These are phyloP conservation scores for Phengaris arion DNA, from an alignment of 2,888 invertebrate species.

Conservation along the genomic window DNA sequence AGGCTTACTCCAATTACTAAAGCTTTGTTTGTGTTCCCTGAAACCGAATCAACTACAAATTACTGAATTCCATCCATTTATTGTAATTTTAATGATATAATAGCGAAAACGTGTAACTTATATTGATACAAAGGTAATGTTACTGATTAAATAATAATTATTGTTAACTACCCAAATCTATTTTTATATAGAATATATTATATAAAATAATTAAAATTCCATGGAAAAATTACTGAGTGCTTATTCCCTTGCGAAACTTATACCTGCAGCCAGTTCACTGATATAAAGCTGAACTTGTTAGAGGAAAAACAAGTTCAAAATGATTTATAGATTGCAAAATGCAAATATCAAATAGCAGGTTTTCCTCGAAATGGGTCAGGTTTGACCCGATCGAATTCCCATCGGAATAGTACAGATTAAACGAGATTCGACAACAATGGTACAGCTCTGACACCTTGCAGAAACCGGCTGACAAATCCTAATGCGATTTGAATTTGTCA, in stretches of 20 bases:
- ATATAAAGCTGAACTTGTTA: neutral
- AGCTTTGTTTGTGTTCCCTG: constrained; percentile 16
- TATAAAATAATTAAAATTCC: no score
- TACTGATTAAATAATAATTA: no score
- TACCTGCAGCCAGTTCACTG: neutral
- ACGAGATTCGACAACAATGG: constrained; percentile 55
- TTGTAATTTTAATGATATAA: neutral
- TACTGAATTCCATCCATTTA: neutral
- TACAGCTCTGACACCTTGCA: constrained; percentile 41
- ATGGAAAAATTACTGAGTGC: neutral
- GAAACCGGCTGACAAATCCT: constrained; percentile 40
- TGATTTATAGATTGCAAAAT: constrained; percentile 23
- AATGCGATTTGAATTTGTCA: constrained; percentile 31
- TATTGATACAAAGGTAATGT: neutral
- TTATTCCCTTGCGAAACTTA: neutral
- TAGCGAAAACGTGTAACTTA: neutral
- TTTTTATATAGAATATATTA: no score
- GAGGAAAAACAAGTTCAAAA: neutral
- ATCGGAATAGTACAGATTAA: constrained; percentile 60
- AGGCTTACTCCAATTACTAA: constrained; percentile 20
- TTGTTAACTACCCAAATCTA: no score
- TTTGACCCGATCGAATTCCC: constrained; percentile 65
- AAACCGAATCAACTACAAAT: neutral
- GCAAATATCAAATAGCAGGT: constrained; percentile 53
- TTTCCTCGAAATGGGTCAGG: constrained; percentile 47